A percentile compares a stretch with the other conserved stretches of the same genome.
These are phyloP conservation scores for Nomada fabriciana DNA, from an alignment of 2,888 invertebrate species.

Conservation along the genomic window DNA sequence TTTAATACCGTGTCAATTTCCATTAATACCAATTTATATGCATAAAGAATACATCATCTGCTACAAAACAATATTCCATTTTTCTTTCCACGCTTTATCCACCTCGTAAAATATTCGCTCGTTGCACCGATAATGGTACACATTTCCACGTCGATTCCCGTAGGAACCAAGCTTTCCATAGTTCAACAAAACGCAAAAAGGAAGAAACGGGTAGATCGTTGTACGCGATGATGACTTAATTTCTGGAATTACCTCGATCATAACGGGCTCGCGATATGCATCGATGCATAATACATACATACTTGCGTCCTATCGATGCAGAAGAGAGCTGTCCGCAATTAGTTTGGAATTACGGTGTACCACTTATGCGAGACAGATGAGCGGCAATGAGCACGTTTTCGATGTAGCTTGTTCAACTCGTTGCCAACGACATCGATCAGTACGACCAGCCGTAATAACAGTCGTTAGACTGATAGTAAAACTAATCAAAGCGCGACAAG, in stretches of 20 bases:
- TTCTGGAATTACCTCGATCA: constrained; percentile 44
- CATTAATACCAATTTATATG: too few species aligned
- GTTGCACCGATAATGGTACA: not conserved
- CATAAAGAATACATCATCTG: too few species aligned
- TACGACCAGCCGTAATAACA: constrained; percentile 45
- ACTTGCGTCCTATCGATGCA: constrained; percentile 30
- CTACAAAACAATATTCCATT: too few species aligned
- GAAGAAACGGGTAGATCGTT: not conserved
- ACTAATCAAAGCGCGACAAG: constrained; percentile 47
- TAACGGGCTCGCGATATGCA: constrained; percentile 41
- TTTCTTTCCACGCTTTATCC: not conserved
- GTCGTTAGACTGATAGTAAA: constrained; percentile 46
- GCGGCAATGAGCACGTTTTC: constrained; percentile 36
- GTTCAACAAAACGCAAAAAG: not conserved
- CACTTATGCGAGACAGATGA: constrained; percentile 39
- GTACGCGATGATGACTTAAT: constrained; percentile 50
- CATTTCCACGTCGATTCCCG: not conserved
- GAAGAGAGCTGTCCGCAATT: constrained; percentile 47
- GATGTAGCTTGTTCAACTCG: constrained; percentile 13
- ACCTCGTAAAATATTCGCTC: not conserved
- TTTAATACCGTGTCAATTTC: too few species aligned
- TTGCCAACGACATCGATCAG: constrained; percentile 44
- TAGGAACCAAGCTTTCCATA: not conserved
- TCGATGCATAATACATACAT: constrained; percentile 37
- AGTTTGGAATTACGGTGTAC: constrained; percentile 45